These are phyloP conservation scores for Phania funesta DNA, from an alignment of 2,888 invertebrate genomes.

Conservation along the genomic window DNA sequence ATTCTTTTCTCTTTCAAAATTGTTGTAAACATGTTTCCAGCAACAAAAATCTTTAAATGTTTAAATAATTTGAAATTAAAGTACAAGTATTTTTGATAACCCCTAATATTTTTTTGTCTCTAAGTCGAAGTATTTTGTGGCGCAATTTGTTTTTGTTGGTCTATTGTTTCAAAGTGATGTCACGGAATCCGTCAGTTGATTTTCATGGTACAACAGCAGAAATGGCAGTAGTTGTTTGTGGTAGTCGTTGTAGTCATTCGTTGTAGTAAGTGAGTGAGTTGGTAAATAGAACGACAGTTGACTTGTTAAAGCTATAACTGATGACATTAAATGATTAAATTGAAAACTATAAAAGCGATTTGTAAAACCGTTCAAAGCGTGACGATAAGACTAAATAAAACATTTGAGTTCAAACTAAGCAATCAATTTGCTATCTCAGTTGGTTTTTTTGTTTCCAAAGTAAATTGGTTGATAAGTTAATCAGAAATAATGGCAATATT, in stretches of 20 bases:
- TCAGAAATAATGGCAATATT: too few relatives aligned
- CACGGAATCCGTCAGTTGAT: conserved; percentile 59
- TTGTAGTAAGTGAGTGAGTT: conserved; percentile 41
- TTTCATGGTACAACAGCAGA: conserved; percentile 16
- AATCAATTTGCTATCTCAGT: conserved; percentile 10
- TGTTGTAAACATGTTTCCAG: too few relatives aligned
- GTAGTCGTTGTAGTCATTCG: neutral
- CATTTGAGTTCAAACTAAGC: conserved; percentile 43
- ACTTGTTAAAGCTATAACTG: conserved; percentile 60
- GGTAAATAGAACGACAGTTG: conserved; percentile 59
- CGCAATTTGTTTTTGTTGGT: conserved; percentile 15
- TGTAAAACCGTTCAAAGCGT: conserved; percentile 49
- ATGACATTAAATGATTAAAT: conserved; percentile 63
- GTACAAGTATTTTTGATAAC: neutral
- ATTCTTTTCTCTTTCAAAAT: too few relatives aligned
- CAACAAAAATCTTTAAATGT: too few relatives aligned
- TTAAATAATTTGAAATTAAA: too few relatives aligned
- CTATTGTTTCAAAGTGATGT: conserved; percentile 47
- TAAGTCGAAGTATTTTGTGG: conserved; percentile 3
- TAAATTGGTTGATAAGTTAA: too few relatives aligned
- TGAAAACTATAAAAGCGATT: conserved; percentile 49
- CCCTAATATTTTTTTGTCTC: conserved; percentile 1
- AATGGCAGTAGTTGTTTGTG: neutral
- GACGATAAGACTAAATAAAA: conserved; percentile 42
- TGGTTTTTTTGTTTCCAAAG: neutral